Conservation (phyloP, 2,797 vertebrate genomes). For the Phylloscopus collybita region DNA sequence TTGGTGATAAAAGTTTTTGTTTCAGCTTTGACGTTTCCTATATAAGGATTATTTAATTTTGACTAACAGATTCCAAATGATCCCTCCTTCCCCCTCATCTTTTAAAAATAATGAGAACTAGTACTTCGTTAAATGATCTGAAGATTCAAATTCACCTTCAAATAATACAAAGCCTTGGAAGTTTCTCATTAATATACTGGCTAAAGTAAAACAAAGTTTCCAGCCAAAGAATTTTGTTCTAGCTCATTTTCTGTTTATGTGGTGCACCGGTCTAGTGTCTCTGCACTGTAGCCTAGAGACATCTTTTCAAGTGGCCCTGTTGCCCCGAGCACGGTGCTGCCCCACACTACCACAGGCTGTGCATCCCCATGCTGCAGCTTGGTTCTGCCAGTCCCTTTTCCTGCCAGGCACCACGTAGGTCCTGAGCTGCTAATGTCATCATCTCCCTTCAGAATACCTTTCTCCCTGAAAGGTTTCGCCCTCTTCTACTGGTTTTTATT, state of each 20-base stretch:
- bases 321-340: background rate
- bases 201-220: background rate
- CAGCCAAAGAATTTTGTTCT: background rate
- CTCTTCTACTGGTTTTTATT: background rate
- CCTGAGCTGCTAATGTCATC: background rate
- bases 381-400: background rate
- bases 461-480: background rate
- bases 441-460: background rate
- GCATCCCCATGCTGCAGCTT: background rate
- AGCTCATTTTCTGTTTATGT: background rate
- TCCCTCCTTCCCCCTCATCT: background rate
- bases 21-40: background rate
- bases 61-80: background rate
- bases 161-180: background rate
- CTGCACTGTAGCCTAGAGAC: background rate
- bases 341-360: accelerated
- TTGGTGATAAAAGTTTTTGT: background rate
- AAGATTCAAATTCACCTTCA: background rate
- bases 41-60: background rate
- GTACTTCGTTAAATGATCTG: background rate
- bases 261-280: background rate
- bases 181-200: background rate
- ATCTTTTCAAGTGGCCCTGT: background rate
- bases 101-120: background rate
- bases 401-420: accelerated